These are phyloP conservation scores for Steatocranus sp. DNA, from an alignment of 2,797 vertebrate species.

Conservation along the genomic window DNA sequence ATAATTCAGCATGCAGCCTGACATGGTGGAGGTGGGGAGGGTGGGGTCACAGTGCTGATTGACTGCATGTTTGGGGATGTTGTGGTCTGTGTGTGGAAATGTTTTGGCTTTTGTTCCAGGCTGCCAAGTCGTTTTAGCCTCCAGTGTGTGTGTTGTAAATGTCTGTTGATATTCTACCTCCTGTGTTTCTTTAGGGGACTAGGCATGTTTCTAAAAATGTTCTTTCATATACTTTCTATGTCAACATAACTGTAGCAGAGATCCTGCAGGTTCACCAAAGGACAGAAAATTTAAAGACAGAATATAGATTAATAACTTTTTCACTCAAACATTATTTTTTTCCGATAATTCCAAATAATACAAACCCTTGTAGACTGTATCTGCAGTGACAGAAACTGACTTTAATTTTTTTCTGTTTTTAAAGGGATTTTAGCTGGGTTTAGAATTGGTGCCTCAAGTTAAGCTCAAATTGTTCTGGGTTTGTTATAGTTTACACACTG, in stretches of 20 bases:
- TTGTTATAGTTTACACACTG: accelerated
- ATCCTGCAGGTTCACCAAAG: background rate
- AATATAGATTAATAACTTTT: background rate
- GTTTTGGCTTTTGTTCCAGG: background rate
- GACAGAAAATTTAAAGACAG: background rate
- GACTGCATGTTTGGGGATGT: conserved; percentile 12
- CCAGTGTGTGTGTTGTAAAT: background rate
- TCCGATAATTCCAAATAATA: accelerated
- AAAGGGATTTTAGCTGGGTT: background rate
- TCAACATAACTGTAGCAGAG: background rate
- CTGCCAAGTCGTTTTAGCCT: background rate
- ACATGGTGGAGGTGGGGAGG: conserved; percentile 4
- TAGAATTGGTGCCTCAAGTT: background rate
- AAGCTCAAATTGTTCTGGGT: background rate
- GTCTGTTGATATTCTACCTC: background rate
- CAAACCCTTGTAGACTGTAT: background rate
- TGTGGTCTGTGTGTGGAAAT: background rate
- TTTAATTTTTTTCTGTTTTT: background rate
- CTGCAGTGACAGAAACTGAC: background rate
- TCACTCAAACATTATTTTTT: background rate
- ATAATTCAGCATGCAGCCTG: conserved; percentile 61
- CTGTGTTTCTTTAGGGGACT: background rate
- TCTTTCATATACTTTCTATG: background rate
- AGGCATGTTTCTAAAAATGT: accelerated
- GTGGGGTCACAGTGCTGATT: conserved; percentile 15